Evolutionary conservation across 2,797 vertebrate species (phyloP), one percentile per base, ranked within the genome.

Genomic region (Mallotus villosus): DNA sequence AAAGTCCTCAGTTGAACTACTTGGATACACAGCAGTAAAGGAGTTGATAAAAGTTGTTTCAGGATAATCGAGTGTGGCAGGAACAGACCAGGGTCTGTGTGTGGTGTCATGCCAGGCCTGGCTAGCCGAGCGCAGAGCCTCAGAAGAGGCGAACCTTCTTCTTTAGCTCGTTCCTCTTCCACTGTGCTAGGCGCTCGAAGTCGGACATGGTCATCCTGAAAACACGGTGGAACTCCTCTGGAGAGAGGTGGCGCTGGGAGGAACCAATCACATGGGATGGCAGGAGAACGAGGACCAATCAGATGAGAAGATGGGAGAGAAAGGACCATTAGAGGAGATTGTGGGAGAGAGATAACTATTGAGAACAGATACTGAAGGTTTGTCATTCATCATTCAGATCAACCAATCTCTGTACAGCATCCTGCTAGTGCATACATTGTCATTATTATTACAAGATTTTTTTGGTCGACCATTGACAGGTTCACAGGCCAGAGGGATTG

Each of bases 81-180:
- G 17, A 17, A 17, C 51, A 53, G 51, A 9, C 51, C 49, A 53
- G 51, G 19, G 8, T 6, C 5, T 6, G 5, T 34, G 1, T 9
- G 19, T 19, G 51, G 8, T n/a, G 16, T 53, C 17, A 19, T 5
- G 19, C 1, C 17, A 53, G 51, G 17, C 19, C 51, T 53, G 51
- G 51, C 51, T 19, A 19, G 51, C 19, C 16, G 51, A 53, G 29
- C 37, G 22, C 58, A 49, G 51, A 37, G 29, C 14, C 71, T 93
- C 91, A 99, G 87, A 99, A 99, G 63, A 99, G 95, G 84, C 97
- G 90, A 49, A 95, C 95, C 83, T 95, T 96, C 88, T 98, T 99
- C 92, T 99, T 99, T 79, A 99, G 90, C 85, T 99, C 97, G 1
- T 98, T 98, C 85, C 95, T 95, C 89, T 97, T 99, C 97, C 97